Evolutionary conservation across 2,113 vertebrate species (phyloP).

Genomic region (Pollachius pollachius): DNA sequence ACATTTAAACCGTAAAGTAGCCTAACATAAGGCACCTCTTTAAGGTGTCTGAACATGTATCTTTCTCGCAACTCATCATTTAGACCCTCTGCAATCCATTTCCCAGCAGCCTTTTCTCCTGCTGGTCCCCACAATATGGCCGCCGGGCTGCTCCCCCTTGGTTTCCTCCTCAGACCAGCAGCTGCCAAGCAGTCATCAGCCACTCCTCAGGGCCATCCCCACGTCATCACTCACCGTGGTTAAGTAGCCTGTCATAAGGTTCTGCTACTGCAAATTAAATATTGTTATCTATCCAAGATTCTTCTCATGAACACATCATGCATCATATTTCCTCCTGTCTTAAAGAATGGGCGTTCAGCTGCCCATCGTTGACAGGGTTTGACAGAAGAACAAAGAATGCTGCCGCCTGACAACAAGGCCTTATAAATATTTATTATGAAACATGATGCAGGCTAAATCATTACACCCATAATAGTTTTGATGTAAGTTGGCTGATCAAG

Average conservation of each 20-base stretch:
- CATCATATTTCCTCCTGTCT: constrained; percentile 16
- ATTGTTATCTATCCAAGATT: constrained; percentile 55
- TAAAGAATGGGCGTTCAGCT: constrained; percentile 22
- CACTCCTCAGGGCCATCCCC: constrained; percentile 54
- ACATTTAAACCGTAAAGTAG: background rate
- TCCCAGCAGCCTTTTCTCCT: constrained; percentile 39
- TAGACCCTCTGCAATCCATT: constrained; percentile 24
- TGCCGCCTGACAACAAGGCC: background rate
- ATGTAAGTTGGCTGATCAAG: constrained; percentile 4
- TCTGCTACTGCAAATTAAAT: constrained; percentile 66
- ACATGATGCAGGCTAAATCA: background rate
- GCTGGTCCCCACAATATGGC: constrained; percentile 61
- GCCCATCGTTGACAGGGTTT: background rate
- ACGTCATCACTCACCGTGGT: constrained; percentile 51
- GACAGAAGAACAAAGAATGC: background rate
- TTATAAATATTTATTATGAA: constrained; percentile 1
- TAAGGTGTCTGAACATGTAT: background rate
- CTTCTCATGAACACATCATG: constrained; percentile 42
- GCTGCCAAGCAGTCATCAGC: constrained; percentile 57
- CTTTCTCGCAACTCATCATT: constrained; percentile 22
- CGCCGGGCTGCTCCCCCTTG: constrained; percentile 25
- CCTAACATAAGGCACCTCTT: too few species aligned
- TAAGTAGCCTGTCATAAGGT: constrained; percentile 60
- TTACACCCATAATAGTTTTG: constrained; percentile 1
- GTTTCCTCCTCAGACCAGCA: constrained; percentile 50